Evolutionary conservation across 2,797 vertebrate species (phyloP), one percentile per base, ranked within the genome.

Genomic region (Siniperca undulata): DNA sequence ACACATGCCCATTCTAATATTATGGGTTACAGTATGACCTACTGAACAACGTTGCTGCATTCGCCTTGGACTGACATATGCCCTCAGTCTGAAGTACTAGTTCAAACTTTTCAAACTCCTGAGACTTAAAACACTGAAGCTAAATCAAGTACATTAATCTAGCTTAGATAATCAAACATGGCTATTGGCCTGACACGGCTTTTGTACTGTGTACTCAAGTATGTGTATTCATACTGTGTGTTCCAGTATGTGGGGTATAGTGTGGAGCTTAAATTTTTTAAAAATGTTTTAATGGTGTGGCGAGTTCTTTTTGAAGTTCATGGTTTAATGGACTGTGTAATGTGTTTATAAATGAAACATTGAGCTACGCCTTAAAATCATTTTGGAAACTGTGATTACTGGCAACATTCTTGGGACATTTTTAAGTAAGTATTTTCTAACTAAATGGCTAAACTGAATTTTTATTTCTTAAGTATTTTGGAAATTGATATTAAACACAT

Each of bases 301-400:
- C 22, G 24, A 34, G 2, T 40, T 53, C 5, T 38, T 66, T 68
- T 48, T 55, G 1, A 66, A 61, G 17, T 38, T 65, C 11, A n/a
- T 22, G 30, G 34, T 68, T 72, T 2, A 24, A 72, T 44, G 53
- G 40, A 40, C 12, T 58, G 61, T 61, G 44, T 74, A 30, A 30
- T 30, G 30, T 30, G 30, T 30, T 62, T 24, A 55, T 22, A 58
- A 77, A 76, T 70, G 60, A 76, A 38, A 73, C 50, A 69, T 14
- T 56, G 36, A 74, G 65, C 22, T 59, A 50, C 36, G 36, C 0
- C 40, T 74, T n/a, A 38, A 61, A 48, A 24, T 44, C 10, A 40
- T 46, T 53, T 48, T 66, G 6, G 9, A 64, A 58, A 24, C 3
- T 6, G 22, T 69, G 34, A 70, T 50, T 56, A 27, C 24, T 36